These are phyloP conservation scores for Notothenia rossii DNA, from an alignment of 2,113 vertebrate species.

Conservation along the genomic window DNA sequence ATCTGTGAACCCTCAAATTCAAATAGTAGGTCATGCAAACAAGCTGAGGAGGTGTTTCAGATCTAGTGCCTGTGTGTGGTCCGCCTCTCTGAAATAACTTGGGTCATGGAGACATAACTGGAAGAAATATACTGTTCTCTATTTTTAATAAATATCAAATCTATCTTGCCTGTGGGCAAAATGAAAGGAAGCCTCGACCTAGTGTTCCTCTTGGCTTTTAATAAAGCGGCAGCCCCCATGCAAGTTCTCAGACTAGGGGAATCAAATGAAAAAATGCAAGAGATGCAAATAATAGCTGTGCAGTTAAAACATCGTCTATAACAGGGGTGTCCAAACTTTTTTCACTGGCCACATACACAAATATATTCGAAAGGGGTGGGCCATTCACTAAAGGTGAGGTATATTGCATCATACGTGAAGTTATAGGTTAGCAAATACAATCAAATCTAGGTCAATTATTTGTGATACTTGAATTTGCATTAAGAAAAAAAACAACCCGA, in stretches of 20 bases:
- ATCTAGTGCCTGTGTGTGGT: conserved; percentile 82
- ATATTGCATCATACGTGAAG: no score
- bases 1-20: conserved; percentile 63
- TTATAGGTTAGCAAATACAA: no score
- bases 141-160: conserved; percentile 87
- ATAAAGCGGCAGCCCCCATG: conserved; percentile 63
- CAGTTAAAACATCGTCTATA: conserved; percentile 11
- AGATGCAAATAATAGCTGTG: conserved; percentile 53
- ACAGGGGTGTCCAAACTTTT: no score
- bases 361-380: no score
- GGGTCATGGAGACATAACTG: conserved; percentile 78
- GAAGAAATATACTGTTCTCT: conserved; percentile 79
- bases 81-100: conserved; percentile 70
- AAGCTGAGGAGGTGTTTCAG: conserved; percentile 63
- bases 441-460: no score
- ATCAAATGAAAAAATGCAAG: conserved; percentile 60
- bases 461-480: no score
- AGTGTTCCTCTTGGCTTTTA: conserved; percentile 70
- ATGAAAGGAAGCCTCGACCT: conserved; percentile 69
- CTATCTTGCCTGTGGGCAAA: conserved; percentile 73
- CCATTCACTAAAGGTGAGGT: no score
- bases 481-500: no score
- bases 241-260: conserved; percentile 50
- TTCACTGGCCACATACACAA: no score
- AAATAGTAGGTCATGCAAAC: conserved; percentile 73